phyloP scores from a whole-genome alignment of 2,113 vertebrate genomes.

The Poeciliopsis turrubarensis region DNA sequence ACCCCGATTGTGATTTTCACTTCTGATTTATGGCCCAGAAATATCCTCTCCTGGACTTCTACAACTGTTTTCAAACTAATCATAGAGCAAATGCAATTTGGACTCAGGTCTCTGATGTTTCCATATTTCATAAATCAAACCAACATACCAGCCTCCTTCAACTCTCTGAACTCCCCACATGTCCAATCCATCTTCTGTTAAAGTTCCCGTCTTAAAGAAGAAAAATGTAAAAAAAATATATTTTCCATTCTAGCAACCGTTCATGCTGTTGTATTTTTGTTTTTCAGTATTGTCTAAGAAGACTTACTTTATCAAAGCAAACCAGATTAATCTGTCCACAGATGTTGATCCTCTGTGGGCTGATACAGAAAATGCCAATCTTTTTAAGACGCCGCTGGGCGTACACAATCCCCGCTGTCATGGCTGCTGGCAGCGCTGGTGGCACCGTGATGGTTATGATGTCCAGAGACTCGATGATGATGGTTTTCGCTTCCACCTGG shows the following conservation, averaged over 20 bases:
- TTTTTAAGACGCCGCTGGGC: constrained; percentile 91
- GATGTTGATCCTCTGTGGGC: constrained; percentile 97
- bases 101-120: too few relatives aligned
- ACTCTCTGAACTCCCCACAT: constrained; percentile 94
- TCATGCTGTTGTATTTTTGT: neutral
- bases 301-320: constrained; percentile 94
- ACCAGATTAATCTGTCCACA: constrained; percentile 97
- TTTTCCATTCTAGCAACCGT: neutral
- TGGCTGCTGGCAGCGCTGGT: constrained; percentile 94
- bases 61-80: neutral
- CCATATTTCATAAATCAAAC: neutral
- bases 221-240: neutral
- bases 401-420: constrained; percentile 97
- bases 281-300: neutral
- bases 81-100: neutral
- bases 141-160: constrained; percentile 85
- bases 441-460: constrained; percentile 99
- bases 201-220: constrained; percentile 88
- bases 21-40: neutral
- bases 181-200: constrained; percentile 97
- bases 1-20: too few relatives aligned
- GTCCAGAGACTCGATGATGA: constrained; percentile 94
- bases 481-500: constrained; percentile 85
- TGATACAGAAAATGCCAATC: constrained; percentile 96
- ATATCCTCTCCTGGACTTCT: neutral